These are phyloP conservation scores for Bradypus variegatus DNA, from an alignment of 2,797 vertebrate genomes.

Conservation along the genomic window DNA sequence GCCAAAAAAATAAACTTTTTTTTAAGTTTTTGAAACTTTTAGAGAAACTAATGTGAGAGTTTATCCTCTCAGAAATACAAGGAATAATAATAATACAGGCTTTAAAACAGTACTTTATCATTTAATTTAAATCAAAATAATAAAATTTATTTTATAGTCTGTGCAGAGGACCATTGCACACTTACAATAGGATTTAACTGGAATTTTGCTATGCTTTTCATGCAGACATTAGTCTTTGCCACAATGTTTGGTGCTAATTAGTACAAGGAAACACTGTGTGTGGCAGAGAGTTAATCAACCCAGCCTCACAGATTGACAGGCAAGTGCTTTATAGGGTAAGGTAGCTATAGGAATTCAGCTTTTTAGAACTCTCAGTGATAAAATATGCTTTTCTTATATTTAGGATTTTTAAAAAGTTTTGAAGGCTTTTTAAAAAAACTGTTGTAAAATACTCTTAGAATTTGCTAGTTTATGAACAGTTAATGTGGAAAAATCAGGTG, in stretches of 20 bases:
- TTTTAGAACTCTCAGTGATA: not conserved
- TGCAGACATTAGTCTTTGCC: slow-evolving; percentile 41
- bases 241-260: slow-evolving; percentile 30
- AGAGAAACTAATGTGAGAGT: slow-evolving; percentile 27
- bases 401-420: not conserved
- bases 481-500: slow-evolving; percentile 3
- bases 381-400: slow-evolving; percentile 15
- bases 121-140: slow-evolving; percentile 38
- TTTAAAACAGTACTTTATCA: slow-evolving; percentile 36
- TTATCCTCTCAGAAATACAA: slow-evolving; percentile 8
- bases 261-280: slow-evolving; percentile 26
- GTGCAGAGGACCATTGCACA: not conserved
- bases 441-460: slow-evolving; percentile 29
- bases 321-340: slow-evolving; percentile 5
- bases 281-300: not conserved
- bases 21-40: not conserved
- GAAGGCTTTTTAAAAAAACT: not conserved
- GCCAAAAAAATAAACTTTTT: not conserved
- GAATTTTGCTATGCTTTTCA: slow-evolving; percentile 38
- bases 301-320: slow-evolving; percentile 1
- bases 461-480: slow-evolving; percentile 29
- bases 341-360: slow-evolving; percentile 3
- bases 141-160: slow-evolving; percentile 35
- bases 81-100: slow-evolving; percentile 1
- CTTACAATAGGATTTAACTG: slow-evolving; percentile 40